A percentile compares a stretch with the other conserved stretches of the same genome.
Conservation (phyloP, 2,888 invertebrate species). For the Tridacna gigas region DNA sequence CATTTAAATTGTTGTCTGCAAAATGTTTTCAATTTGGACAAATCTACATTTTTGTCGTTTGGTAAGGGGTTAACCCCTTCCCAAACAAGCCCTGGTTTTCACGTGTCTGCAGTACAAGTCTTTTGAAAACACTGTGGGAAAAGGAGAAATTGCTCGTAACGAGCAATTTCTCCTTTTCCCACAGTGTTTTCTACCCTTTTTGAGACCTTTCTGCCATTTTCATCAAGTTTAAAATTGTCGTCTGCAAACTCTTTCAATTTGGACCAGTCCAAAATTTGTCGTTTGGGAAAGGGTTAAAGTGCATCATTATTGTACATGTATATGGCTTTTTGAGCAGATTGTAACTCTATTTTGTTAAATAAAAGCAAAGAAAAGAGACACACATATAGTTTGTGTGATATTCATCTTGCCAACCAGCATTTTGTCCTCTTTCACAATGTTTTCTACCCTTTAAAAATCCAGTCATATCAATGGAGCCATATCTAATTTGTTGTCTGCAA, state of each 20-base stretch:
- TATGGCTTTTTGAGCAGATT: slow-evolving; percentile 3
- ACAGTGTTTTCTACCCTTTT: slow-evolving; percentile 18
- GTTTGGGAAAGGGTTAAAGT: slow-evolving; percentile 8
- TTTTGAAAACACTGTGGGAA: slow-evolving; percentile 6
- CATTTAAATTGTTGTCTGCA: no score
- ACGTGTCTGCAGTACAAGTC: neutral
- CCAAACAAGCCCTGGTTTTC: neutral
- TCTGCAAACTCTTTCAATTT: no score
- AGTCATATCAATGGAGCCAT: no score
- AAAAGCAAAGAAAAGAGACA: neutral
- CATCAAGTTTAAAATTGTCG: no score
- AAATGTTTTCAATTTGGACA: no score
- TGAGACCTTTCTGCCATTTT: no score
- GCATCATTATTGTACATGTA: neutral
- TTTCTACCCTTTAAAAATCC: neutral
- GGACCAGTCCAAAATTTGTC: no score
- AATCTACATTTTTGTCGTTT: no score
- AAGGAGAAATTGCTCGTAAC: slow-evolving; percentile 7
- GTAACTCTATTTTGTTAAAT: slow-evolving; percentile 2
- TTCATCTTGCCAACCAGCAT: no score
- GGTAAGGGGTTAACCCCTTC: slow-evolving; percentile 3
- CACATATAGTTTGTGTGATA: no score
- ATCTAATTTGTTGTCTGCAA: no score
- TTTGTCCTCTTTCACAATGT: no score
- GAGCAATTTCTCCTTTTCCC: slow-evolving; percentile 13